Base-by-base conservation (phyloP, 2,888 invertebrate species). In the Eupithecia subfuscata region DNA sequence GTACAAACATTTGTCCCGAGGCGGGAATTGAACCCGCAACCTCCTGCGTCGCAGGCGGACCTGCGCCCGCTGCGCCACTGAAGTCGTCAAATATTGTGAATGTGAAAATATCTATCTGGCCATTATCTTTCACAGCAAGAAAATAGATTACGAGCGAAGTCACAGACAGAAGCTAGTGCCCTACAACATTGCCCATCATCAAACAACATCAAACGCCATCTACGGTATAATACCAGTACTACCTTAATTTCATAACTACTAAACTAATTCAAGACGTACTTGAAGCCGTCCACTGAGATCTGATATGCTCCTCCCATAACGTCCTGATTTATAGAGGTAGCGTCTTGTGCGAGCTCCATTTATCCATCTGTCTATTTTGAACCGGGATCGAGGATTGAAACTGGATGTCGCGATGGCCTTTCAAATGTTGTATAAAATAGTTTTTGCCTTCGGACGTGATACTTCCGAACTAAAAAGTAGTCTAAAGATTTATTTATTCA, bases 251-350 rank as follows among this genome's bases (percentile, higher is more conserved):
- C 43, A 25, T 68, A 68, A 68, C 25, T 12, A 68, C 3, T 22
- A 68, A 68, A 68, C 68, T 68, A 68, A 68, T 68, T 25, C 25
- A 16, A 68, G 68, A 68, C 43, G 43, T 68, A 18, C 68, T 22
- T 45, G n/a, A 43, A 22, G 43, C n/a, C 16, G 14, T 37, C 67
- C 68, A 68, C 25, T 68, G 68, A 43, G 43, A 43, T 43, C 68
- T 63, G 75, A 75, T 75, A 72, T 75, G 72, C 69, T 52, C 69
- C 34, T 37, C 48, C 73, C 34, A 71, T 71, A 71, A 70, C 45
- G 25, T 70, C 60, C 70, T 70, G 75, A 76, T 73, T 76, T 76
- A 73, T 73, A 68, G 70, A 40, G 73, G 69, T 64, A 18, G 16
- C n/a, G 60, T 75, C 75, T 69, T 75, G 25, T 18, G 34, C 48